Conservation (phyloP, 1,140 invertebrate genomes). For the Apolygus lucorum region DNA sequence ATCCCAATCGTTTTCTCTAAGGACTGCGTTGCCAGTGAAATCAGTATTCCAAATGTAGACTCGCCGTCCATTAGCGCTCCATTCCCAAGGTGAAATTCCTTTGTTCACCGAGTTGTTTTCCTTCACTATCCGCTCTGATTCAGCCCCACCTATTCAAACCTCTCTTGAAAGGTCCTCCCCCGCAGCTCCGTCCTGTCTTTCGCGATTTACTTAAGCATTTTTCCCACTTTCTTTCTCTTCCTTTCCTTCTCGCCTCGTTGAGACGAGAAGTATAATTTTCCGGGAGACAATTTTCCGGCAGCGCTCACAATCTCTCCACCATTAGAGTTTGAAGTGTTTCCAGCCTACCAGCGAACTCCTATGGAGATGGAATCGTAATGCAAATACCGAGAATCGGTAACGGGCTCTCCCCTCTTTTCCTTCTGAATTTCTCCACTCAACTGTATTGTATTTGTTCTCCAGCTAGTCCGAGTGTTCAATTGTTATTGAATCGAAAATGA, state of each 20-base stretch:
- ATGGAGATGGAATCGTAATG: slow-evolving; percentile 3
- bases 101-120: slow-evolving; percentile 1
- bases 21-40: too few species aligned
- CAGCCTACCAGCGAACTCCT: neutral
- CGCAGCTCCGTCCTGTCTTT: neutral
- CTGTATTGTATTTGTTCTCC: too few species aligned
- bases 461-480: too few species aligned
- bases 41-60: neutral
- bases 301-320: neutral
- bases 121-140: neutral
- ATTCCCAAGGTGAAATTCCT: slow-evolving; percentile 12
- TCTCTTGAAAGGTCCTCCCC: neutral
- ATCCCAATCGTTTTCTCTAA: too few species aligned
- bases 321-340: neutral
- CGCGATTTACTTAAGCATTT: slow-evolving; percentile 6
- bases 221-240: neutral
- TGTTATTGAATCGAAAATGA: too few species aligned
- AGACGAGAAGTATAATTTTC: slow-evolving; percentile 11
- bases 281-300: slow-evolving; percentile 7
- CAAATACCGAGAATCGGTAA: slow-evolving; percentile 3
- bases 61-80: slow-evolving; percentile 15
- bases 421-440: too few species aligned
- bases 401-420: too few species aligned
- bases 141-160: slow-evolving; percentile 6
- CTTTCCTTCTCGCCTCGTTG: neutral